These are phyloP conservation scores for Ostrea denselamellosa DNA, from an alignment of 1,140 invertebrate species.

Conservation along the genomic window DNA sequence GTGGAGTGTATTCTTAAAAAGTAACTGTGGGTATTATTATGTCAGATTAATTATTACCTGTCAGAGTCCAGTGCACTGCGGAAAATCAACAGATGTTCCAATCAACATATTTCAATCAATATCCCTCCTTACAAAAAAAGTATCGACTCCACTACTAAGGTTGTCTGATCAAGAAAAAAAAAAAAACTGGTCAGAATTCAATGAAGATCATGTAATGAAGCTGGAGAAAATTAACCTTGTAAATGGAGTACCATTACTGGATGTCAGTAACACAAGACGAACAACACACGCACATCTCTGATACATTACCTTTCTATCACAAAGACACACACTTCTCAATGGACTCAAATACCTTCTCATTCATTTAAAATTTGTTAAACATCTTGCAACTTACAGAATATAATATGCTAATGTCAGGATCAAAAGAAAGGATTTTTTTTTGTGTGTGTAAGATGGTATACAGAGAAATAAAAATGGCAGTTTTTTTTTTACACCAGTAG, in stretches of 20 bases:
- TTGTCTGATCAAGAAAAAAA: neutral
- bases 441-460: neutral
- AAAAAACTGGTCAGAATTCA: constrained; percentile 5
- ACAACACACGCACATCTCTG: neutral
- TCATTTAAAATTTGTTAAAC: neutral
- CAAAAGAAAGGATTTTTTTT: neutral
- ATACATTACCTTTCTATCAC: neutral
- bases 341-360: neutral
- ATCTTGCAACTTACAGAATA: constrained; percentile 1
- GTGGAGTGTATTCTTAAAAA: neutral
- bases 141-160: neutral
- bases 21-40: constrained; percentile 26
- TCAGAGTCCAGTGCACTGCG: neutral
- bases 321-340: neutral
- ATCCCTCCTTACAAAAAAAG: constrained; percentile 8
- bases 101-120: constrained; percentile 24
- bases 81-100: constrained; percentile 24
- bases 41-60: constrained; percentile 35
- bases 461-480: neutral
- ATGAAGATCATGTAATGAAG: neutral
- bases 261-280: neutral
- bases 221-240: constrained; percentile 15
- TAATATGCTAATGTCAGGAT: neutral
- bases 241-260: neutral
- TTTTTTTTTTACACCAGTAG: neutral